Conservation (phyloP, 2,797 vertebrate genomes). For the Halcyon leucocephala region DNA sequence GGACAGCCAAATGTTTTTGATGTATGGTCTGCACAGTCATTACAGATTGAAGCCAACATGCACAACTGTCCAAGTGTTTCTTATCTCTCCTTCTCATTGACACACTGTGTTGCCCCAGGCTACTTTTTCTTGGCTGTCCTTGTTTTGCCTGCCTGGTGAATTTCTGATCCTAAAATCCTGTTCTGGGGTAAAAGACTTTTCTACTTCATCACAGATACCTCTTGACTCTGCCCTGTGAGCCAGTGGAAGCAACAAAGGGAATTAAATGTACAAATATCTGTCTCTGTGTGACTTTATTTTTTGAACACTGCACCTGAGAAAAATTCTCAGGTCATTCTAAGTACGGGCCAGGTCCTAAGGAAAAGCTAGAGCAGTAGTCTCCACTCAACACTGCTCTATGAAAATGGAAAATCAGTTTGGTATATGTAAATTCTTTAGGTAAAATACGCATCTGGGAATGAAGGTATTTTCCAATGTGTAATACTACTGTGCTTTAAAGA, state of each 20-base stretch:
- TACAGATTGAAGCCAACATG: conserved; percentile 55
- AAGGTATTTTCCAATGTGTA: background rate
- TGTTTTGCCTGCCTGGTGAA: conserved; percentile 34
- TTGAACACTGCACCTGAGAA: background rate
- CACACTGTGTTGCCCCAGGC: conserved; percentile 21
- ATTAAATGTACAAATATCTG: background rate
- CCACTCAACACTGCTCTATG: background rate
- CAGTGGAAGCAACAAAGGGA: background rate
- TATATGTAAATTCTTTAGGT: background rate
- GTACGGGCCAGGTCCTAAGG: background rate
- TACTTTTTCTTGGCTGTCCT: conserved; percentile 44
- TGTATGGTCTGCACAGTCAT: conserved; percentile 36
- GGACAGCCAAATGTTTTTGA: conserved; percentile 58
- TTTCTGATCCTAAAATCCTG: conserved; percentile 22
- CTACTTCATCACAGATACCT: background rate
- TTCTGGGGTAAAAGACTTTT: conserved; percentile 28
- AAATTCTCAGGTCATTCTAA: background rate
- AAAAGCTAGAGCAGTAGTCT: background rate
- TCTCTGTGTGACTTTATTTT: background rate
- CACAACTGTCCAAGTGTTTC: conserved; percentile 63
- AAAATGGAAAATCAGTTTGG: background rate
- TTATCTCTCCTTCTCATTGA: conserved; percentile 50
- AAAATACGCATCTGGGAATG: background rate
- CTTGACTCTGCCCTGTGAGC: background rate
- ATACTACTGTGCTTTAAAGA: background rate